phyloP scores from a whole-genome alignment of 2,888 invertebrate species.

The Rhogogaster chlorosoma region DNA sequence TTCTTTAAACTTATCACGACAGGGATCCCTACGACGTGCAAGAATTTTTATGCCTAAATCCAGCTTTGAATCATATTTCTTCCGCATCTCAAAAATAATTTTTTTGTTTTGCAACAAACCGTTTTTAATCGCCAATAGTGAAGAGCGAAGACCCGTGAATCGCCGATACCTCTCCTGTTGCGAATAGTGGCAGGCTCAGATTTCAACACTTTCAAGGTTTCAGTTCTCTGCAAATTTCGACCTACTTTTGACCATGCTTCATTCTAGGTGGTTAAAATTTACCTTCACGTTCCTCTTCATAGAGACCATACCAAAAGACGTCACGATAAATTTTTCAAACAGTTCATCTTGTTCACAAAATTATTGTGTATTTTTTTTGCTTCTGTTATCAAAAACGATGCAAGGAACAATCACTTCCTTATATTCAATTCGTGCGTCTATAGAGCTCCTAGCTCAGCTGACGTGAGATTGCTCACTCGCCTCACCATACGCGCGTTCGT shows the following conservation, averaged over 20 bases:
- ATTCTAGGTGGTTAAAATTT: not conserved
- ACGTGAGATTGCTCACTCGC: not conserved
- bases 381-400: not conserved
- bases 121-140: not conserved
- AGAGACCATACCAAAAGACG: not conserved
- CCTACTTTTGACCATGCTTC: not conserved
- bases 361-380: not conserved
- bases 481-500: not conserved
- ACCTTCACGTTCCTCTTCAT: not conserved
- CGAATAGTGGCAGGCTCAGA: conserved; percentile 6
- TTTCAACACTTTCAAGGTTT: conserved; percentile 24
- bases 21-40: not conserved
- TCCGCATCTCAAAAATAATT: not conserved
- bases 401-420: not conserved
- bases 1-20: not conserved
- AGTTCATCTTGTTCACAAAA: not conserved
- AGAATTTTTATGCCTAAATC: not conserved
- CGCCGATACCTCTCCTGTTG: not conserved
- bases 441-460: not conserved
- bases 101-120: not conserved
- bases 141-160: not conserved
- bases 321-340: not conserved
- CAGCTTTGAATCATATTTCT: not conserved
- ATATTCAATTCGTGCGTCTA: not conserved
- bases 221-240: conserved; percentile 20